Conservation (phyloP, 2,797 vertebrate genomes). For the Aeoliscus strigatus region DNA sequence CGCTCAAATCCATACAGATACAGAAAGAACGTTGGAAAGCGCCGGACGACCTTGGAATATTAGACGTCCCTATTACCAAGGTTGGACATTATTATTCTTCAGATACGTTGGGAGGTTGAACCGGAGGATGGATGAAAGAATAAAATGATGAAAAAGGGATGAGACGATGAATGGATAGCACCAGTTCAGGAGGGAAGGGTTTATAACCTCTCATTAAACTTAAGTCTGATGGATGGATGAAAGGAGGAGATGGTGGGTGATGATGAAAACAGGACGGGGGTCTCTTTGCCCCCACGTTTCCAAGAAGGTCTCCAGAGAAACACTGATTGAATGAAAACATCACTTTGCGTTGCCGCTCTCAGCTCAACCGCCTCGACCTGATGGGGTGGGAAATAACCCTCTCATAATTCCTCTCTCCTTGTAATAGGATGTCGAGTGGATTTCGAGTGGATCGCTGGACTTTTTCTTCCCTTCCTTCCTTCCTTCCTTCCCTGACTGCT, state of each 20-base stretch:
- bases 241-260: slow-evolving; percentile 34
- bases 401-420: no score
- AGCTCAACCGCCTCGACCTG: no score
- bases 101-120: slow-evolving; percentile 26
- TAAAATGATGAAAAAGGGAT: slow-evolving; percentile 52
- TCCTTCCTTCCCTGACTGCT: not conserved
- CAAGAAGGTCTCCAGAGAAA: slow-evolving; percentile 26
- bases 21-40: slow-evolving; percentile 27
- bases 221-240: slow-evolving; percentile 58
- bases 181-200: slow-evolving; percentile 38
- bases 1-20: slow-evolving; percentile 17
- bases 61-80: slow-evolving; percentile 41
- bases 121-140: slow-evolving; percentile 48
- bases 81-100: slow-evolving; percentile 56
- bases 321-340: slow-evolving; percentile 32
- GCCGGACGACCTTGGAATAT: slow-evolving; percentile 54
- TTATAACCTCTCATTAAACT: slow-evolving; percentile 62
- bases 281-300: slow-evolving; percentile 32
- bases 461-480: not conserved
- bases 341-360: no score
- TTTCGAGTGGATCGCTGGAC: no score
- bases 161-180: slow-evolving; percentile 56
- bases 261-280: slow-evolving; percentile 44
- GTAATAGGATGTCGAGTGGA: no score
- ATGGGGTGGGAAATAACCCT: no score